Percentiles rank a stretch among this genome's conserved stretches.
Conservation (phyloP, 1,140 invertebrate genomes). For the Aphaenogaster floridana region DNA sequence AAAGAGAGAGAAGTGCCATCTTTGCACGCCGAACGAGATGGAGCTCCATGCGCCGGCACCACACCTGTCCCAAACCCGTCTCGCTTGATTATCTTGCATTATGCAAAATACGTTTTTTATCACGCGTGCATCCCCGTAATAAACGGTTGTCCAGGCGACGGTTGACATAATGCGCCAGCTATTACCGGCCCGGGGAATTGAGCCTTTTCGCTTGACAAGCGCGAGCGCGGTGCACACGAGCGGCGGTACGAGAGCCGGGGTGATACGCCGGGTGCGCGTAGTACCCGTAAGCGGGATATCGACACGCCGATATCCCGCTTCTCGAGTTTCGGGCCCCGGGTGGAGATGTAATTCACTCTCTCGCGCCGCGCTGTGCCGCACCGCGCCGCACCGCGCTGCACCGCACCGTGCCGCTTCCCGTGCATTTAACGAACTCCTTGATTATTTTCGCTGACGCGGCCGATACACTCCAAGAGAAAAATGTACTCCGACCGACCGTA, state of each 20-base stretch:
- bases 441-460: conserved; percentile 60
- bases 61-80: conserved; percentile 84
- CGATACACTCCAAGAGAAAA: conserved; percentile 53
- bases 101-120: conserved; percentile 86
- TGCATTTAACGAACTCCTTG: conserved; percentile 59
- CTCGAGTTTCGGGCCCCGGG: conserved; percentile 55
- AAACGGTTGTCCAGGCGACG: conserved; percentile 84
- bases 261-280: background rate
- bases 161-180: conserved; percentile 86
- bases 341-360: conserved; percentile 55
- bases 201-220: conserved; percentile 81
- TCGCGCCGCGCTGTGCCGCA: conserved; percentile 23
- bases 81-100: conserved; percentile 85
- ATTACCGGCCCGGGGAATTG: conserved; percentile 81
- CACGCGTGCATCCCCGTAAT: conserved; percentile 80
- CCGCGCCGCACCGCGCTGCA: background rate
- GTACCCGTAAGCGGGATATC: conserved; percentile 16
- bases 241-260: background rate
- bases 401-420: conserved; percentile 23
- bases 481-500: conserved; percentile 48
- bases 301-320: conserved; percentile 45
- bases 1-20: background rate
- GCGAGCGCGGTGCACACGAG: conserved; percentile 1
- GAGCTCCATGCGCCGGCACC: conserved; percentile 51
- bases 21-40: conserved; percentile 51